Conservation (phyloP, 2,113 vertebrate species). For the Leiothrix lutea region DNA sequence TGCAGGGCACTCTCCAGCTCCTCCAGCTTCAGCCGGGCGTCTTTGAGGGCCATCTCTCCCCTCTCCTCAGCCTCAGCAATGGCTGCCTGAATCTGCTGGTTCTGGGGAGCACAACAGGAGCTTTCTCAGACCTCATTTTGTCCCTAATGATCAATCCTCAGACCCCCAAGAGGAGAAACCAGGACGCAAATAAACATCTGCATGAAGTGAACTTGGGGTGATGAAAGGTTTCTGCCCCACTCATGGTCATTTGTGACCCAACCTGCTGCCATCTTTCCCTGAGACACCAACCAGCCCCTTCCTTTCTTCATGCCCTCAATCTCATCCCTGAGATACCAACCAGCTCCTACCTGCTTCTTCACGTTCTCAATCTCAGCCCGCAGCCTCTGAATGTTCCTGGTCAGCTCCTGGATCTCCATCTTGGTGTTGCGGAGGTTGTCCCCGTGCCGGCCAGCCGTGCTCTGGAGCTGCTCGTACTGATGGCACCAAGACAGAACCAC, state of each 20-base stretch:
- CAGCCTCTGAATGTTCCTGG: constrained; percentile 55
- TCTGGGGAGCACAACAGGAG: not conserved
- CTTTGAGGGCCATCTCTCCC: constrained; percentile 66
- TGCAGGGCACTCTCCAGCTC: constrained; percentile 60
- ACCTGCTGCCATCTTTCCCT: not conserved
- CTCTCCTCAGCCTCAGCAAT: constrained; percentile 44
- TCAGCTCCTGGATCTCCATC: constrained; percentile 82
- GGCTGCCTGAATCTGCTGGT: constrained; percentile 60
- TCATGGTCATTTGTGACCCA: not conserved
- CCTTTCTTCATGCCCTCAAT: accelerated
- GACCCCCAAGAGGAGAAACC: not conserved
- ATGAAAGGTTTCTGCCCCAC: not conserved
- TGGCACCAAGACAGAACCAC: not conserved
- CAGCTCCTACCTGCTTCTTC: not conserved
- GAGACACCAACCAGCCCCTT: not conserved
- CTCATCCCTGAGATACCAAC: not conserved
- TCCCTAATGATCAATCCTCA: not conserved
- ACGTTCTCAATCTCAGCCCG: not conserved
- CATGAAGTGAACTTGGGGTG: not conserved
- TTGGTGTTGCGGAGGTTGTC: constrained; percentile 80
- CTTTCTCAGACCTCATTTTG: not conserved
- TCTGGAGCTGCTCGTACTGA: constrained; percentile 63
- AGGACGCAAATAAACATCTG: too few species aligned
- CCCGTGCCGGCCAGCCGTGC: constrained; percentile 74
- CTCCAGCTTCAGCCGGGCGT: constrained; percentile 61